Evolutionary conservation across 2,113 vertebrate genomes (phyloP), one percentile per base, ranked within the genome.

Genomic region (Oenanthe oenanthe): DNA sequence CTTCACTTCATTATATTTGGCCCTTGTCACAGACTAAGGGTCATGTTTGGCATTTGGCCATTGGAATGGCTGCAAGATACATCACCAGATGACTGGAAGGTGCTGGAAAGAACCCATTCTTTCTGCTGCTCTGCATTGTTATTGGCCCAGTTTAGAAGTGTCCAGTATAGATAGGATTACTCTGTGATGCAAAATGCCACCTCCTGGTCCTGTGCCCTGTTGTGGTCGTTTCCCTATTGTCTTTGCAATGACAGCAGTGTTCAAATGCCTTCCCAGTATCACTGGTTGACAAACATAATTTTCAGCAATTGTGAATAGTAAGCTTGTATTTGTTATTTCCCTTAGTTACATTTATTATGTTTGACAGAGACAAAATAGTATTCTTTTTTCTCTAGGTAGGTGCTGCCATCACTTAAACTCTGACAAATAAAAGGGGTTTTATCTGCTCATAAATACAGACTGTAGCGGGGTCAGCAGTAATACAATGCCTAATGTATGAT

Each of bases 141-240:
- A 25, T 31, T 81, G 16, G 10, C 24, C 34, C 6, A 10, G 0
- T n/a, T 80, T 34, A 81, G 38, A 71, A 65, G 9, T 5, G 3
- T 28, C 29, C 34, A 6, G 0, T 47, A 10, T 7, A 28, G 42
- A 18, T 0, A 1, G 12, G n/a, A 36, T 62, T 63, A 18, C 18
- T 51, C 6, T 17, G 9, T 18, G n/a, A 10, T 34, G 56, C n/a
- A 56, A 38, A 72, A n/a, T 40, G 38, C 40, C 31, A 53, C 17
- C 25, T 66, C 6, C 47, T 45, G 31, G 26, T 63, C 36, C 20
- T 54, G 0, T n/a, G 10, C 24, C 84, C 15, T 58, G 19, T 8
- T 1, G 12, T 31, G 25, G 12, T 74, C 0, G 0, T 13, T 74
- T 75, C 24, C 20, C 31, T 7, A 0, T 47, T 87, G 45, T 42